A percentile compares a stretch with the other conserved stretches of the same genome.
These are phyloP conservation scores for Papilio helenus DNA, from an alignment of 1,140 invertebrate species.

Conservation along the genomic window DNA sequence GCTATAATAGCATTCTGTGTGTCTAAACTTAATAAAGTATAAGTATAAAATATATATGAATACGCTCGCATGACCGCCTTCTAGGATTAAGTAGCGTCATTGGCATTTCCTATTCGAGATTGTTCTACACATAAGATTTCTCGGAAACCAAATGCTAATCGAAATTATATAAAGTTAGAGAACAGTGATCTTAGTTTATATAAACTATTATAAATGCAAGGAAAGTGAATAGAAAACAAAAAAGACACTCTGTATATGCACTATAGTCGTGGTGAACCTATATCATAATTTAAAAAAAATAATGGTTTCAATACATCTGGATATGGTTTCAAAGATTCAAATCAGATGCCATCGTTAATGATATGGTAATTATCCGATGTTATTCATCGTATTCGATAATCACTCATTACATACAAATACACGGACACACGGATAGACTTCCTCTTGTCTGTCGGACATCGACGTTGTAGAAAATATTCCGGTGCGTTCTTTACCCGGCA, in stretches of 20 bases:
- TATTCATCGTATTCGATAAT: constrained; percentile 42
- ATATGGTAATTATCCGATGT: constrained; percentile 59
- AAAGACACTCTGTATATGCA: not conserved
- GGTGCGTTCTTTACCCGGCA: constrained; percentile 34
- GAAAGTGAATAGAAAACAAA: not conserved
- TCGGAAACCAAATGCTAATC: not conserved
- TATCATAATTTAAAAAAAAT: not conserved
- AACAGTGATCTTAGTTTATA: not conserved
- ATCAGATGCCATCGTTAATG: constrained; percentile 52
- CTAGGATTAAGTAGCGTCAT: not conserved
- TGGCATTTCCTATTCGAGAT: not conserved
- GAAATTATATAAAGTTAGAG: no score
- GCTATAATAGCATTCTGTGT: not conserved
- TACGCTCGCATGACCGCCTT: not conserved
- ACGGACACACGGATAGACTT: constrained; percentile 10
- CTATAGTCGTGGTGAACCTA: not conserved
- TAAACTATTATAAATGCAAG: not conserved
- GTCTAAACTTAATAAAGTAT: not conserved
- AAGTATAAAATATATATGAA: not conserved
- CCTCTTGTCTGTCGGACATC: constrained; percentile 27
- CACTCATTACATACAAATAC: constrained; percentile 1
- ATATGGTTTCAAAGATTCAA: constrained; percentile 48
- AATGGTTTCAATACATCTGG: constrained; percentile 4
- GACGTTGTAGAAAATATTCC: constrained; percentile 21
- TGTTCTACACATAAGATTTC: not conserved